Conservation (phyloP, 2,888 invertebrate genomes). For the Dusona sp. region DNA sequence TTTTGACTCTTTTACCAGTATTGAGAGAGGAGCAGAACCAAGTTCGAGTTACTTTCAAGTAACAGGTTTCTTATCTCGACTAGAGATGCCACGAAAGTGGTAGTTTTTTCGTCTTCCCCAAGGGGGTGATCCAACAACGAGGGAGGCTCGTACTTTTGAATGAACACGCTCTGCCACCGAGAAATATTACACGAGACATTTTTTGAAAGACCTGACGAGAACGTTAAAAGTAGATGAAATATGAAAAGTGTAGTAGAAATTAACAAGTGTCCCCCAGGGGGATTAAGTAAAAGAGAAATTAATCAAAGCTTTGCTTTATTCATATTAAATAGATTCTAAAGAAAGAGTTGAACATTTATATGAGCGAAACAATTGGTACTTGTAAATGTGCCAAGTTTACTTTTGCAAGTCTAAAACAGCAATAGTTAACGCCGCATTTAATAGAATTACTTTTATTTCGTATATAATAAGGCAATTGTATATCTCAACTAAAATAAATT, state of each 20-base stretch:
- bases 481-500: not conserved
- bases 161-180: conserved; percentile 10
- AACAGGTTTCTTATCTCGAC: conserved; percentile 51
- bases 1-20: conserved; percentile 30
- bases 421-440: not conserved
- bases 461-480: not conserved
- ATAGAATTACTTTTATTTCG: not conserved
- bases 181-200: conserved; percentile 19
- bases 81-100: conserved; percentile 29
- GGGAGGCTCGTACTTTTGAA: conserved; percentile 21
- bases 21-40: not conserved
- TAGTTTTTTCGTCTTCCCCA: conserved; percentile 38
- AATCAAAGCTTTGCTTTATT: conserved; percentile 4
- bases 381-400: not conserved
- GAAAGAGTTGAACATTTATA: conserved; percentile 9
- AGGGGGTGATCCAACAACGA: conserved; percentile 28
- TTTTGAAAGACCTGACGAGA: conserved; percentile 10
- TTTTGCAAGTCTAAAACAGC: not conserved
- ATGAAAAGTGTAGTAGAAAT: conserved; percentile 13
- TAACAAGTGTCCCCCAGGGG: not conserved
- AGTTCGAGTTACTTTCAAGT: conserved; percentile 32
- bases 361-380: not conserved
- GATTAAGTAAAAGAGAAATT: not conserved
- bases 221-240: not conserved
- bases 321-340: not conserved